Evolutionary conservation across 2,888 invertebrate species (phyloP).

Genomic region (Zygogramma bicolorata): DNA sequence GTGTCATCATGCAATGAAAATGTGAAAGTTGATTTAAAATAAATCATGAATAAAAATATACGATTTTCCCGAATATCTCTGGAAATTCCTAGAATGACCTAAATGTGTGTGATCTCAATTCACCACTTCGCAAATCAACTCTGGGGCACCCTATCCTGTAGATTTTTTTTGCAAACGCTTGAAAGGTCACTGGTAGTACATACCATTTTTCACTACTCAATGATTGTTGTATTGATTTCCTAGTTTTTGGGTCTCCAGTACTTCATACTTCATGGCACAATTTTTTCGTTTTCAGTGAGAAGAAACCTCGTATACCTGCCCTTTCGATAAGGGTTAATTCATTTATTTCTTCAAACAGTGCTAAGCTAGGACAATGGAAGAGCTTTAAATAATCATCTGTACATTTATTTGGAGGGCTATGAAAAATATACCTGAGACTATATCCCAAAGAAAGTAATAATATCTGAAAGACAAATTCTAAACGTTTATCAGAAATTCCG

Average conservation of each 20-base stretch:
- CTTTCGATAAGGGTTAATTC: constrained; percentile 45
- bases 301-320: constrained; percentile 41
- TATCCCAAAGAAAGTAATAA: constrained; percentile 53
- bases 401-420: constrained; percentile 35
- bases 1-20: too few species aligned
- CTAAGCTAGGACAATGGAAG: constrained; percentile 41
- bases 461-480: constrained; percentile 45
- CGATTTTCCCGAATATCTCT: too few species aligned
- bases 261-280: not conserved
- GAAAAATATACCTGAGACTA: constrained; percentile 62
- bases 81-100: too few species aligned
- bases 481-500: constrained; percentile 46
- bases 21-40: too few species aligned
- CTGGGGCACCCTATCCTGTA: too few species aligned
- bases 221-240: not conserved
- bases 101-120: too few species aligned
- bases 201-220: not conserved
- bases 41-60: too few species aligned
- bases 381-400: constrained; percentile 54
- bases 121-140: too few species aligned
- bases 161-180: too few species aligned
- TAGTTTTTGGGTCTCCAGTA: not conserved
- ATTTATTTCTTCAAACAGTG: constrained; percentile 34
- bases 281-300: constrained; percentile 54
- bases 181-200: not conserved